Conservation (phyloP, 2,113 vertebrate genomes). For the Embiotoca jacksoni region DNA sequence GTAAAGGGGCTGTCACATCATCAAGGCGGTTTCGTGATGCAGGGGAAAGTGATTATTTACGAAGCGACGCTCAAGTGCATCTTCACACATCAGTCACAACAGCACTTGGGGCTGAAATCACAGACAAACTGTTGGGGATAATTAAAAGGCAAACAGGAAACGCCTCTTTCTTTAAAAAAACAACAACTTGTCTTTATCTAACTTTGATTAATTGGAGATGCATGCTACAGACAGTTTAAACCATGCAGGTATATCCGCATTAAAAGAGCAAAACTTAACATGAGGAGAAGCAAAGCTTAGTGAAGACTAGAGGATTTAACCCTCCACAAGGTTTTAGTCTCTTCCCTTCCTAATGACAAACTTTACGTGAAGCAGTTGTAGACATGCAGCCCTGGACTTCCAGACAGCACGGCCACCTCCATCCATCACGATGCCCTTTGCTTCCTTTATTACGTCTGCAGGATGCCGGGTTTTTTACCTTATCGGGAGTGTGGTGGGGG, state of each 20-base stretch:
- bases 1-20: constrained; percentile 32
- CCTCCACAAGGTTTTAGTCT: neutral
- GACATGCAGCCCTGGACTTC: neutral
- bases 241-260: too few species aligned
- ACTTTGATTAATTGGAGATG: constrained; percentile 1
- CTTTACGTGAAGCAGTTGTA: constrained; percentile 36
- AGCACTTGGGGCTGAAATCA: neutral
- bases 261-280: neutral
- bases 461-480: neutral
- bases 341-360: constrained; percentile 15
- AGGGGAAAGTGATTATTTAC: neutral
- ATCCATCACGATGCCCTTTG: constrained; percentile 27
- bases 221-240: neutral
- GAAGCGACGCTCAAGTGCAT: neutral
- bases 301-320: neutral
- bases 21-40: neutral
- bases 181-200: neutral
- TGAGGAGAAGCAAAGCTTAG: neutral
- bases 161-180: neutral
- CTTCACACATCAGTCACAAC: neutral
- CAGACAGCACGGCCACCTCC: neutral
- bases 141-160: neutral
- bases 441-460: constrained; percentile 2
- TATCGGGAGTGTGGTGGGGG: too few species aligned
- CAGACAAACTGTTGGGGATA: neutral